Conservation (phyloP, 37 sponge, comb jelly and placozoan genomes). For the Dysidea cf. avara region DNA sequence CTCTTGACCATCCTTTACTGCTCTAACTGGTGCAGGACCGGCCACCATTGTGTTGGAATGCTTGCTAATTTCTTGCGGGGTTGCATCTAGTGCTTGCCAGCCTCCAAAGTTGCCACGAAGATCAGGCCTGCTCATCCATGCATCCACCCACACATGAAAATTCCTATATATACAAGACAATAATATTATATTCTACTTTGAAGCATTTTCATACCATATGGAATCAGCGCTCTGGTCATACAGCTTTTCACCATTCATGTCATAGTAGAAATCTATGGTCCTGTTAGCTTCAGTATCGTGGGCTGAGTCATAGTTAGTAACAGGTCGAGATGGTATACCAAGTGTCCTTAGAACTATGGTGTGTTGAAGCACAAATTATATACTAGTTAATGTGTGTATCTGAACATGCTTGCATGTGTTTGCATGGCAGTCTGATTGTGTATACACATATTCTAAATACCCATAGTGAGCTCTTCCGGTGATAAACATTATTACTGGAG, state of each 20-base stretch:
- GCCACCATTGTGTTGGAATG: conserved; percentile 31
- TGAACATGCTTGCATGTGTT: too few species aligned
- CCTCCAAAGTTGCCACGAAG: conserved; percentile 50
- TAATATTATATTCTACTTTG: too few species aligned
- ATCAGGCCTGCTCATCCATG: conserved; percentile 70
- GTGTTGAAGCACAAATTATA: background rate
- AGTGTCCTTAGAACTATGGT: conserved; percentile 58
- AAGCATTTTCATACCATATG: conserved; percentile 53
- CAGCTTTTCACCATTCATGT: conserved; percentile 40
- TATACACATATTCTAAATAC: too few species aligned
- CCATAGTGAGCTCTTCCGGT: too few species aligned
- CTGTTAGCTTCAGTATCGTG: too few species aligned
- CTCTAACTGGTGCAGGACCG: conserved; percentile 64
- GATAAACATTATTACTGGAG: too few species aligned
- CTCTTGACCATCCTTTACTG: conserved; percentile 42
- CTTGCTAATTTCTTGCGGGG: conserved; percentile 61
- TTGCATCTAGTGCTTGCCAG: conserved; percentile 78
- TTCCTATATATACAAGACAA: conserved; percentile 72
- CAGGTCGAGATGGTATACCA: conserved; percentile 72
- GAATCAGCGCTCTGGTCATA: conserved; percentile 60
- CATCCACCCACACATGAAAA: too few species aligned
- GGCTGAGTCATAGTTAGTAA: conserved; percentile 81
- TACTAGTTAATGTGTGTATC: background rate
- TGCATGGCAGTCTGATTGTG: too few species aligned
- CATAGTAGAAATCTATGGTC: conserved; percentile 66